Conservation (phyloP, 2,113 vertebrate genomes). For the Pardalotus punctatus region DNA sequence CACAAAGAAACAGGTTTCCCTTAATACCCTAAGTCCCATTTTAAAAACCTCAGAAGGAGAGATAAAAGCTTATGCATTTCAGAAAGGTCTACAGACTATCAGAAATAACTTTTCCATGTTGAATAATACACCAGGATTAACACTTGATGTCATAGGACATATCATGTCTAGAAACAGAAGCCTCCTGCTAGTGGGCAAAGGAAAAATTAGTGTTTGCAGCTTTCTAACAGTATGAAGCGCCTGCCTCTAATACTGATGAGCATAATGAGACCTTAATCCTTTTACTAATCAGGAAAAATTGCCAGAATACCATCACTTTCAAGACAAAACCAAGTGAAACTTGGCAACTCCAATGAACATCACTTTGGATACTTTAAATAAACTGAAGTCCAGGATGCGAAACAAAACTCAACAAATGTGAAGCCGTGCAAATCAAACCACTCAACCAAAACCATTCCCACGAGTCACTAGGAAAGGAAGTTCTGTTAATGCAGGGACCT, state of each 20-base stretch:
- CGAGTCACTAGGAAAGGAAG: not conserved
- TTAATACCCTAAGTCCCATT: not conserved
- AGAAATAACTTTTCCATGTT: slow-evolving; percentile 8
- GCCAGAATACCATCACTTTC: slow-evolving; percentile 7
- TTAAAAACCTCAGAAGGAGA: not conserved
- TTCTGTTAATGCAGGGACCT: not conserved
- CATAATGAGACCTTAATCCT: slow-evolving; percentile 37
- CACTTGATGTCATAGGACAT: not conserved
- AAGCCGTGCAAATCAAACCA: slow-evolving; percentile 32
- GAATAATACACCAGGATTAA: slow-evolving; percentile 10
- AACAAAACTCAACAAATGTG: not conserved
- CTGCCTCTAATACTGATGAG: slow-evolving; percentile 8
- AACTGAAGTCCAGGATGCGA: not conserved
- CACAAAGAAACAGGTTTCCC: not conserved
- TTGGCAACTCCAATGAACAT: not conserved
- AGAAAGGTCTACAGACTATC: not conserved
- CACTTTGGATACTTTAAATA: slow-evolving; percentile 30
- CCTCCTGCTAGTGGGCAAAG: not conserved
- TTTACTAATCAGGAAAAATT: not conserved
- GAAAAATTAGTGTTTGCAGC: not conserved
- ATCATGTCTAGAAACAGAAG: not conserved
- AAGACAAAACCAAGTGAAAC: slow-evolving; percentile 13
- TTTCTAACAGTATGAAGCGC: not conserved
- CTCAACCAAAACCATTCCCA: slow-evolving; percentile 7
- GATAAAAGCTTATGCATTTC: slow-evolving; percentile 9